Evolutionary conservation across 2,888 invertebrate species (phyloP), one percentile per base, ranked within the genome.

Genomic region (Emmelina monodactyla): DNA sequence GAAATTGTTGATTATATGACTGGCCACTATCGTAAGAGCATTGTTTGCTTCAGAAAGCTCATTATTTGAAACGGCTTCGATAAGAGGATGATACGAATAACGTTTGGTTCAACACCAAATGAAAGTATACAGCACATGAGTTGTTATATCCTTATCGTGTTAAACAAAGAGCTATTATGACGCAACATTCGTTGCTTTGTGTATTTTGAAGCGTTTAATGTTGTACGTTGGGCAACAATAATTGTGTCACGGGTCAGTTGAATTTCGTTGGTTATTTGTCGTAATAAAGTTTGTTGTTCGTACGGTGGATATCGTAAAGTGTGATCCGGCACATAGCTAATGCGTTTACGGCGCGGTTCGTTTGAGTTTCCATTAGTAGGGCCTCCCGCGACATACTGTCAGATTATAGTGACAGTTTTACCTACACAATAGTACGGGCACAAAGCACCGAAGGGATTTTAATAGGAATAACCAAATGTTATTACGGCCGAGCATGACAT

Each of bases 271-370:
- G 52, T 51, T 55, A 55, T 50, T 46, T 54, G 60, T 51, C 54
- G 53, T 45, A 43, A 50, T 48, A 55, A n/a, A n/a, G n/a, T n/a
- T 25, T 25, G 25, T 59, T 61, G 51, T 52, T 45, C 47, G 25
- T 40, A 39, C 46, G 46, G 40, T 44, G 42, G 46, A 44, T 25
- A 25, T 25, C 25, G 25, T 25, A 25, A 25, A 25, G 25, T 10
- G 44, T 62, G 63, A 67, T 65, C 62, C 50, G 68, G 68, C 62
- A 60, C 6, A 55, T 55, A 49, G 52, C 49, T 72, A 72, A 71
- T 68, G 58, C 55, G 60, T 63, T 63, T 64, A 62, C 44, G 44
- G 65, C 56, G n/a, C 72, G 75, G 73, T 51, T 44, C 56, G 59
- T 69, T 71, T 72, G 61, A 62, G 55, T 56, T 53, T 49, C 62